Percentiles rank a stretch among this genome's conserved stretches.
Conservation (phyloP, 2,113 vertebrate species). For the Rhegmatorhina hoffmannsi region DNA sequence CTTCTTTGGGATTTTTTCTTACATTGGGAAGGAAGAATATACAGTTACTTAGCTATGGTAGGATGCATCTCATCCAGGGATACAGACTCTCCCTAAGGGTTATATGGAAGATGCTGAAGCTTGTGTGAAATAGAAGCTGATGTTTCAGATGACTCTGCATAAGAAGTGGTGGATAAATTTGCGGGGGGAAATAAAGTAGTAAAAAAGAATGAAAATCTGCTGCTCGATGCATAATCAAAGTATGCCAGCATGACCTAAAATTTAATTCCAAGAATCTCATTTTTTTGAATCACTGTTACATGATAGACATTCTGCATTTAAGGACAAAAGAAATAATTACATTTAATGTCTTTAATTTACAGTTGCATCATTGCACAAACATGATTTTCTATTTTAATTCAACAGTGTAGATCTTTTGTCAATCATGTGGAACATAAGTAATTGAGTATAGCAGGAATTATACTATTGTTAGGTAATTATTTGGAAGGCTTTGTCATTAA, state of each 20-base stretch:
- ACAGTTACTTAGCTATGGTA: background rate
- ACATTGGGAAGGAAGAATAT: background rate
- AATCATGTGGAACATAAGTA: background rate
- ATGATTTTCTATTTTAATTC: background rate
- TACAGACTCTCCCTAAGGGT: background rate
- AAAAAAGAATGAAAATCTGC: background rate
- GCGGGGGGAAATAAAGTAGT: background rate
- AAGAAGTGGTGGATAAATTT: background rate
- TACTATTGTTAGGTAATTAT: background rate
- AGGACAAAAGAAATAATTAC: background rate
- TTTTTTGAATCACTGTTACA: background rate
- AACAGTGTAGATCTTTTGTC: background rate
- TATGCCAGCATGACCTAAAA: background rate
- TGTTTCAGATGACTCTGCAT: background rate
- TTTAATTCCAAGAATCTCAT: background rate
- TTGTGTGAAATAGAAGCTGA: background rate
- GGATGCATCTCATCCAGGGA: background rate
- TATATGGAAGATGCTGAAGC: background rate
- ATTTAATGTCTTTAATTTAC: background rate
- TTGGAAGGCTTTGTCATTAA: background rate
- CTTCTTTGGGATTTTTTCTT: background rate
- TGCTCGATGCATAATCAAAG: background rate
- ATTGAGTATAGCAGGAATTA: background rate
- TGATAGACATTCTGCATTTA: background rate
- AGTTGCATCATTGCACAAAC: background rate